phyloP scores from a whole-genome alignment of 1,140 invertebrate species.

The Homalodisca vitripennis region DNA sequence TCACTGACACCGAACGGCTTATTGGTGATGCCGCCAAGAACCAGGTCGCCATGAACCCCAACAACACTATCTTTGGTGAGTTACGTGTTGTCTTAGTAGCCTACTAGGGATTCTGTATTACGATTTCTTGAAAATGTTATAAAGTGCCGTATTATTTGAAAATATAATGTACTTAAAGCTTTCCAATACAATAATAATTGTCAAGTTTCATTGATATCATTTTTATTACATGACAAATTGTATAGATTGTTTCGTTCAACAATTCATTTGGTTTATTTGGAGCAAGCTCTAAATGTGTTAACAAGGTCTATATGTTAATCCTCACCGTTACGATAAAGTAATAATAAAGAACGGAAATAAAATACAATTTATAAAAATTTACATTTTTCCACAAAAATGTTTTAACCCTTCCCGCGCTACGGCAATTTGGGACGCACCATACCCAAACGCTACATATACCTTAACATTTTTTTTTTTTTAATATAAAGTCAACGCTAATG shows the following conservation, averaged over 20 bases:
- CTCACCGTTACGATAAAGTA: too few relatives aligned
- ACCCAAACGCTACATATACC: too few relatives aligned
- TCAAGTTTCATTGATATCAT: background rate
- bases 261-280: background rate
- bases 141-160: background rate
- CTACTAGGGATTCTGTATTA: background rate
- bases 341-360: too few relatives aligned
- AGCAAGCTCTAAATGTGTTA: too few relatives aligned
- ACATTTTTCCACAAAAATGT: too few relatives aligned
- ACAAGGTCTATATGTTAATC: too few relatives aligned
- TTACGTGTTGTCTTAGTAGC: background rate
- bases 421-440: too few relatives aligned
- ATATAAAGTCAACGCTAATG: too few relatives aligned
- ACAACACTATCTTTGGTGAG: conserved; percentile 82
- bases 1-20: conserved; percentile 76
- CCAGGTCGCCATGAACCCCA: conserved; percentile 80
- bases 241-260: background rate
- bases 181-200: background rate
- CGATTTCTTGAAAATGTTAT: background rate
- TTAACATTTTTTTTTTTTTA: too few relatives aligned
- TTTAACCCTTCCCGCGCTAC: too few relatives aligned
- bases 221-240: background rate
- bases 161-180: background rate
- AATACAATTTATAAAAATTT: too few relatives aligned
- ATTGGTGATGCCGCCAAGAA: conserved; percentile 71